Evolutionary conservation across 2,797 vertebrate species (phyloP).

Genomic region (Urophycis tenuis): DNA sequence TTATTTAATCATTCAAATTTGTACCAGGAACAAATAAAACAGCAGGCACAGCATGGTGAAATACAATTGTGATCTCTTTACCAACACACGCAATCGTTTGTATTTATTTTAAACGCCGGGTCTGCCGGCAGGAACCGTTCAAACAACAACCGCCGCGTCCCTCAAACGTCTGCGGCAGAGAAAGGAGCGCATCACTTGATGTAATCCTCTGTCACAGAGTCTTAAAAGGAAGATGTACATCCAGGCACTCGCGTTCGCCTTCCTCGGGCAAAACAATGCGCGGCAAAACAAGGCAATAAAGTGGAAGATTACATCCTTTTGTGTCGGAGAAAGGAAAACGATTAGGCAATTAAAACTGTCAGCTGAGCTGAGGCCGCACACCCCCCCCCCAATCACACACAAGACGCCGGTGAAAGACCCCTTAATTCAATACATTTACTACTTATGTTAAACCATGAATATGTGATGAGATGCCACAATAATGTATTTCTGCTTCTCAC

Average conservation of each 20-base stretch:
- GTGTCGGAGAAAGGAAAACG: constrained; percentile 71
- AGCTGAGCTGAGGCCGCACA: constrained; percentile 88
- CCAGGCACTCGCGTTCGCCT: background rate
- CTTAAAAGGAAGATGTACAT: background rate
- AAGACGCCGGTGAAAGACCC: constrained; percentile 76
- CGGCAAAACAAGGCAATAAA: constrained; percentile 50
- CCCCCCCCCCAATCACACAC: constrained; percentile 46
- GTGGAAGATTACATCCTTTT: constrained; percentile 58
- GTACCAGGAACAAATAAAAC: too few species aligned
- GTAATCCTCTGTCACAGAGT: background rate
- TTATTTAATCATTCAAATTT: too few species aligned
- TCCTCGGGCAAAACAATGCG: constrained; percentile 36
- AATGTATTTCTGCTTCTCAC: constrained; percentile 96
- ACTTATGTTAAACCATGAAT: constrained; percentile 99
- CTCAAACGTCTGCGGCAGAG: too few species aligned
- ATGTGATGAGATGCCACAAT: constrained; percentile 99
- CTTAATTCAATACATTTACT: constrained; percentile 99
- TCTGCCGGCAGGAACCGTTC: too few species aligned
- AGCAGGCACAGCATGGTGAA: too few species aligned
- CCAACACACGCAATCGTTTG: too few species aligned
- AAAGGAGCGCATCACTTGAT: background rate
- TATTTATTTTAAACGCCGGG: too few species aligned
- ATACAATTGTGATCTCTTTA: too few species aligned
- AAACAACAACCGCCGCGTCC: too few species aligned
- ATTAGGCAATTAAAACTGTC: constrained; percentile 93